Base-by-base conservation (phyloP, 2,113 vertebrate genomes). In the Alectura lathami region DNA sequence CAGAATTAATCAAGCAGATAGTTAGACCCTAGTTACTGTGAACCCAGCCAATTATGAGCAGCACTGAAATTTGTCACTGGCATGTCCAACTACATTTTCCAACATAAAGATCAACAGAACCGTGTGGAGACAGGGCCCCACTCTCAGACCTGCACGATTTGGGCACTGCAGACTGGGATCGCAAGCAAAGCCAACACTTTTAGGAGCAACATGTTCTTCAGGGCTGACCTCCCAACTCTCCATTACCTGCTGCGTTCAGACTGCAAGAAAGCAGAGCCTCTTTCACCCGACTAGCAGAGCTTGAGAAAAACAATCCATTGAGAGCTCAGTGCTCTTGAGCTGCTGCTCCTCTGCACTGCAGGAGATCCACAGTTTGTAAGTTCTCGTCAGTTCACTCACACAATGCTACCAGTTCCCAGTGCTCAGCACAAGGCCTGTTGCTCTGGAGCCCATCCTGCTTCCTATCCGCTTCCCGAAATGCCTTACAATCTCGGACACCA, bases 1-100 rank as follows among this genome's bases (percentile, higher is more conserved):
- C 93, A 98, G 96, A 98, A 98, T 98, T 97, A 98, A 98, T 98
- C 97, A 97, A 97, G 96, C 93, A 98, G 97, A 98, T 86, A 97
- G 95, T 97, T 95, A 98, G 94, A 94, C 92, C 96, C 74, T 80
- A 69, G 94, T 96, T 97, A 92, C 91, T 81, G 43, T 51, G 94
- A 79, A 96, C 92, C 91, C 94, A 97, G 96, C 97, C 97, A 98
- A 97, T 97, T 98, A 97, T 80, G 89, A 97, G 96, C 97, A 96
- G 93, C 95, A 96, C 93, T 97, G 97, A 98, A 97, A 98, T 98
- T 96, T 96, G 97, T 98, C 98, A 98, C 74, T 97, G 97, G 96
- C 94, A 94, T 94, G 94, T 96, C 96, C 97, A 97, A 80, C 96
- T 95, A 84, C 82, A 86, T 97, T 98, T 98, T 98, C 97, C 97